Evolutionary conservation across 2,888 invertebrate genomes (phyloP), one percentile per base, ranked within the genome.

Genomic region (Muschampia staudingeri): DNA sequence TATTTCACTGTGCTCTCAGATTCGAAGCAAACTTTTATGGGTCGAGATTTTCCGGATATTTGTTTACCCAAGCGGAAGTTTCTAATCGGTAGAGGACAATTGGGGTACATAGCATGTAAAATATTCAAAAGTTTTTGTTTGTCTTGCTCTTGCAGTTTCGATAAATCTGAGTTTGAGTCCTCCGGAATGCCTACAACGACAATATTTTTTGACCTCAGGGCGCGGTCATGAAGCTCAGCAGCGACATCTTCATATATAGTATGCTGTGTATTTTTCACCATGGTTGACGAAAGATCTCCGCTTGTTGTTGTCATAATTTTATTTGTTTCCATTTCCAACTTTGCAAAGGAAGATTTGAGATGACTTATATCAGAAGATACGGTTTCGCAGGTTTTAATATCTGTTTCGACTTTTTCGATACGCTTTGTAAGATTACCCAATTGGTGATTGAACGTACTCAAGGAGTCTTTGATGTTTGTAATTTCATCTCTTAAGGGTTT

Each of bases 181-280:
- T 52, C 52, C n/a, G 8, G 4, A n/a, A 52, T 52, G n/a, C 52
- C 52, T 1, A 52, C 52, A 19, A 52, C n/a, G 9, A 52, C n/a
- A 52, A 52, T 52, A 52, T 52, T 52, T 52, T n/a, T 52, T 16
- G 52, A 52, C n/a, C 52, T 52, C n/a, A 52, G n/a, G 52, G 52
- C 52, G n/a, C 52, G 52, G 2, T 52, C 52, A 19, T 52, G 52
- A 7, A 52, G 52, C 19, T 52, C 52, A 52, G 52, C 52, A 8
- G n/a, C 52, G n/a, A 52, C 52, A 6, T 52, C 52, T 19, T 52
- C 52, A n/a, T 52, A 52, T 19, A 52, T n/a, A 16, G 52, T 52
- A 19, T 52, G 52, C 6, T 19, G 52, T n/a, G 52, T 16, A 5
- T n/a, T 48, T 48, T 48, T 12, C 48, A 16, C 16, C 14, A 14